Percentiles rank a stretch among this genome's conserved stretches.
Evolutionary conservation across 1,140 invertebrate genomes (phyloP).

Genomic region (Aphaenogaster rudis): DNA sequence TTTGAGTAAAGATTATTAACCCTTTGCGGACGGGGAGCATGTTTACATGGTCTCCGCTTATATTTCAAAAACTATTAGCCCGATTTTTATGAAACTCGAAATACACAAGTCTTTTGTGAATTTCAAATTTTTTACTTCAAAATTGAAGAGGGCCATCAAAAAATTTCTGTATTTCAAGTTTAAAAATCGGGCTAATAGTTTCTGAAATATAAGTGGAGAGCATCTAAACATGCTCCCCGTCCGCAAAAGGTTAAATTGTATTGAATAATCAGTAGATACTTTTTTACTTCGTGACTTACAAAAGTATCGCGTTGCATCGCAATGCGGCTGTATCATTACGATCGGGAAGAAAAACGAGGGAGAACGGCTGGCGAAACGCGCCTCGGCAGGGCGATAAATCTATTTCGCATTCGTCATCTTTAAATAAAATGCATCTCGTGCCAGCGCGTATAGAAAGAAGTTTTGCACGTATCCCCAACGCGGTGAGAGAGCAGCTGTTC

Average conservation of each 20-base stretch:
- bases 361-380: conserved; percentile 17
- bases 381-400: conserved; percentile 51
- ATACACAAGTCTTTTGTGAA: too few relatives aligned
- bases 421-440: conserved; percentile 63
- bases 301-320: background rate
- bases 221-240: too few relatives aligned
- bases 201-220: too few relatives aligned
- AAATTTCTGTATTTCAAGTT: too few relatives aligned
- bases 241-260: background rate
- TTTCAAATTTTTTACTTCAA: too few relatives aligned
- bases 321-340: conserved; percentile 12
- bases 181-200: too few relatives aligned
- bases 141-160: too few relatives aligned
- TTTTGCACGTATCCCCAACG: conserved; percentile 53
- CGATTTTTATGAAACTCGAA: too few relatives aligned
- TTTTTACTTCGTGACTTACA: background rate
- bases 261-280: background rate
- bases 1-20: background rate
- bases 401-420: conserved; percentile 63
- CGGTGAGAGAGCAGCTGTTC: conserved; percentile 60
- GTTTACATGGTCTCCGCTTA: too few relatives aligned
- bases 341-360: background rate
- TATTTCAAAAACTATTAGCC: too few relatives aligned
- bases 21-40: too few relatives aligned
- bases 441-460: conserved; percentile 52